Evolutionary conservation across 64 coral and sea anemone genomes (phyloP).

Genomic region (Pachyseris speciosa): DNA sequence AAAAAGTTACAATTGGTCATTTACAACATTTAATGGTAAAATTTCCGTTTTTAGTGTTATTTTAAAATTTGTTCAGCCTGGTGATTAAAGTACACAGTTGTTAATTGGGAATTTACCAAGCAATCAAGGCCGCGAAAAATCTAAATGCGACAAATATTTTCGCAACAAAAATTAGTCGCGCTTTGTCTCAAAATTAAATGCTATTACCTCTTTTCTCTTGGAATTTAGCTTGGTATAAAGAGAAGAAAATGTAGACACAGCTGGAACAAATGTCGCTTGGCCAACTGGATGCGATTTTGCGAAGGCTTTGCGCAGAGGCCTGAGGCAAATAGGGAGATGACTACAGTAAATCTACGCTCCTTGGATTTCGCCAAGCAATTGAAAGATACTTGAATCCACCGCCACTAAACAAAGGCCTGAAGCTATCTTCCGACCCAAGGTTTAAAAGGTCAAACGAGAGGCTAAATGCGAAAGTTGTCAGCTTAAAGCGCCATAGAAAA

Average conservation of each 20-base stretch:
- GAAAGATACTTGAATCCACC: too few species aligned
- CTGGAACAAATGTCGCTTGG: neutral
- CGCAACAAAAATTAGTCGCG: neutral
- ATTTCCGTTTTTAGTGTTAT: neutral
- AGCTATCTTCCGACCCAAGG: too few species aligned
- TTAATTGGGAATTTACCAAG: neutral
- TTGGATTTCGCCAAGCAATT: too few species aligned
- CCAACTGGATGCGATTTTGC: neutral
- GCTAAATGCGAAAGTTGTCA: too few species aligned
- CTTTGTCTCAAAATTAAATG: neutral
- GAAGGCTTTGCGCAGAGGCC: neutral
- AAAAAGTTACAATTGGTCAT: neutral
- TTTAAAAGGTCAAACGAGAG: too few species aligned
- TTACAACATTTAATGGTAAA: neutral
- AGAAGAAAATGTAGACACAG: neutral
- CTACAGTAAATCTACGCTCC: too few species aligned
- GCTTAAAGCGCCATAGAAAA: too few species aligned
- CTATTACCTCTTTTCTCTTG: neutral
- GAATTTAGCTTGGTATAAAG: slow-evolving; percentile 24
- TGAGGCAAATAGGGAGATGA: neutral
- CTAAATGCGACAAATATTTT: neutral
- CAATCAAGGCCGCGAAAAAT: neutral
- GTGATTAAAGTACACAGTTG: neutral
- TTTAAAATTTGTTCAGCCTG: neutral
- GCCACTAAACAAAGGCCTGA: too few species aligned